Base-by-base conservation (phyloP, 2,797 vertebrate species). In the Neosilurus mollespiculum region DNA sequence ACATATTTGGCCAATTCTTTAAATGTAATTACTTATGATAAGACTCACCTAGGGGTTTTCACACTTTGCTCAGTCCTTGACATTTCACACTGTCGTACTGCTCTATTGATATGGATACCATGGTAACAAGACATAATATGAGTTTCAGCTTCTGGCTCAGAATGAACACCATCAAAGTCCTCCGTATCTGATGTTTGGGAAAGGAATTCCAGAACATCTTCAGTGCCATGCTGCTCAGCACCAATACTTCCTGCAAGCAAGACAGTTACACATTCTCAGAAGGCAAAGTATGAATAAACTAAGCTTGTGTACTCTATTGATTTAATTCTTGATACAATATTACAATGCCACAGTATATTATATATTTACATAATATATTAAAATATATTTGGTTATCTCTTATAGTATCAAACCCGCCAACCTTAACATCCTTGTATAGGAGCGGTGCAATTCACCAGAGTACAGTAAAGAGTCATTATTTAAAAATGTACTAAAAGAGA, bases 161-260 rank as follows among this genome's bases (percentile, higher is more conserved):
- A 83, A 75, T 93, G 91, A 75, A 88, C 81, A 15, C 22, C 51
- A 58, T 82, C 87, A 0, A 20, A 0, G 1, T 93, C 91, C 64
- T 94, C 94, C 37, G 90, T 90, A 78, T 95, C 93, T 22, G 93
- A 92, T 84, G 86, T 91, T 84, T 91, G 92, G 20, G 92, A 91
- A 10, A 96, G 94, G 80, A 94, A 94, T 79, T 94, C 88, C 11
- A 9, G 83, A 59, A 95, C 86, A 43, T 92, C 91, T 84, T 89
- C 81, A 22, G 87, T 76, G 80, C 88, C 84, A 86, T 92, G 91
- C 78, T 86, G 83, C 79, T 92, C 92, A 67, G 83, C 58, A 51
- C 90, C 91, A 26, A 76, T 80, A 43, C 85, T 90, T 78, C 83
- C 88, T 91, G 71, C 37, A 77, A 59, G 65, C 78, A 58, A 20